These are phyloP conservation scores for Vireo griseus DNA, from an alignment of 2,797 vertebrate species.

Conservation along the genomic window DNA sequence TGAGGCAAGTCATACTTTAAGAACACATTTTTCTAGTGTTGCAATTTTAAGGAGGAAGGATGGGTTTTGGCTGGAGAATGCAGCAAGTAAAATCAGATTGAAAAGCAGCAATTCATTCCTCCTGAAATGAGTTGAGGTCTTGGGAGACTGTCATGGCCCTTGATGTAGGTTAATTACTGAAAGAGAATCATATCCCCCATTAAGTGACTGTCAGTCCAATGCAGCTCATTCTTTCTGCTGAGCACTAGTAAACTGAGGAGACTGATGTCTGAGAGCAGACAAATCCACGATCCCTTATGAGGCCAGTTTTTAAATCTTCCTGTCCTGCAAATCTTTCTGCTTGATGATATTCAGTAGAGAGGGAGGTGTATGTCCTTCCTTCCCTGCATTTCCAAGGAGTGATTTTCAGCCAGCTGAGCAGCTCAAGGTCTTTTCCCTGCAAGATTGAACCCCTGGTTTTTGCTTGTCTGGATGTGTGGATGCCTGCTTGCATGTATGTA, in stretches of 20 bases:
- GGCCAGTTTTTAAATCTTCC: not conserved
- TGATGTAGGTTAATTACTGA: not conserved
- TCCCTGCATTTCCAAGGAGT: not conserved
- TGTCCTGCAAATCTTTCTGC: not conserved
- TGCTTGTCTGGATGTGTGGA: not conserved
- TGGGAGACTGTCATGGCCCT: not conserved
- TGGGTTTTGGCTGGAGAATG: not conserved
- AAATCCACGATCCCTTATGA: not conserved
- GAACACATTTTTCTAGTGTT: not conserved
- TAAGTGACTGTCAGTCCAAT: not conserved
- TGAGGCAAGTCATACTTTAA: not conserved
- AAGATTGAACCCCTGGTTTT: not conserved
- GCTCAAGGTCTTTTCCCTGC: not conserved
- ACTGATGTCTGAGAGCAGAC: not conserved
- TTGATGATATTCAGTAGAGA: not conserved
- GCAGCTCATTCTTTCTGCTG: not conserved
- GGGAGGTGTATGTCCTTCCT: fast-evolving
- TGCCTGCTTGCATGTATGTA: not conserved
- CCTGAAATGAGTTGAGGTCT: not conserved
- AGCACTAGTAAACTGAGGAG: not conserved
- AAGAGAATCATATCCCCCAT: not conserved
- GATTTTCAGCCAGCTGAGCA: not conserved
- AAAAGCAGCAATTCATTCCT: not conserved
- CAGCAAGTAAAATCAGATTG: not conserved
- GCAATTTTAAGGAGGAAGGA: not conserved